phyloP scores from a whole-genome alignment of 2,797 vertebrate species.

The Rallus crepitans region DNA sequence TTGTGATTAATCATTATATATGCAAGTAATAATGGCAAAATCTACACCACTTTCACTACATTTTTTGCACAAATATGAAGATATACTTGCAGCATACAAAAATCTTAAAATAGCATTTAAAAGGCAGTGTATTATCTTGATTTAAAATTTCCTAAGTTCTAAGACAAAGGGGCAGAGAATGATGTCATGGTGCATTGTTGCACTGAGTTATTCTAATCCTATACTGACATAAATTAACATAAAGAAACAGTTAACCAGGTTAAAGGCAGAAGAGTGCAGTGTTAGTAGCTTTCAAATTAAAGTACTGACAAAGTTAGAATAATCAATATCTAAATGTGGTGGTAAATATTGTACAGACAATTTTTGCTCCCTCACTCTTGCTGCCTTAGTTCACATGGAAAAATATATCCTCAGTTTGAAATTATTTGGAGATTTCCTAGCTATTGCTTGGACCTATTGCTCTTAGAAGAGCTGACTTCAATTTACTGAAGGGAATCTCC shows the following conservation, averaged over 20 bases:
- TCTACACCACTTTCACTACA: not conserved
- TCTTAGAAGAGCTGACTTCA: not conserved
- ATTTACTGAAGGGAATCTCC: not conserved
- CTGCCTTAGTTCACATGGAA: not conserved
- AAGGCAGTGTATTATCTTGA: not conserved
- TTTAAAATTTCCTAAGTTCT: not conserved
- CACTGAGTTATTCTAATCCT: not conserved
- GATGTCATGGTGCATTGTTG: not conserved
- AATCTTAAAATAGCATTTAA: not conserved
- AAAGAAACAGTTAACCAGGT: not conserved
- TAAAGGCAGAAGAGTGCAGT: not conserved
- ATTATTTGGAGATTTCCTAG: not conserved
- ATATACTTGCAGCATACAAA: not conserved
- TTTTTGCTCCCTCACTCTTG: not conserved
- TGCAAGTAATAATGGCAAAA: not conserved
- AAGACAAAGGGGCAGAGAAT: not conserved
- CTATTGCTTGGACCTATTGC: not conserved
- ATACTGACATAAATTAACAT: not conserved
- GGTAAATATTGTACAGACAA: not conserved
- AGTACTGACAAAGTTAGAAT: not conserved
- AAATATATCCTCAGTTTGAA: not conserved
- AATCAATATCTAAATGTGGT: not conserved
- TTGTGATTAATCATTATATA: not conserved
- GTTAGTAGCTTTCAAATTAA: not conserved
- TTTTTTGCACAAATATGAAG: not conserved